phyloP scores from a whole-genome alignment of 2,113 vertebrate genomes.

The Malurus melanocephalus region DNA sequence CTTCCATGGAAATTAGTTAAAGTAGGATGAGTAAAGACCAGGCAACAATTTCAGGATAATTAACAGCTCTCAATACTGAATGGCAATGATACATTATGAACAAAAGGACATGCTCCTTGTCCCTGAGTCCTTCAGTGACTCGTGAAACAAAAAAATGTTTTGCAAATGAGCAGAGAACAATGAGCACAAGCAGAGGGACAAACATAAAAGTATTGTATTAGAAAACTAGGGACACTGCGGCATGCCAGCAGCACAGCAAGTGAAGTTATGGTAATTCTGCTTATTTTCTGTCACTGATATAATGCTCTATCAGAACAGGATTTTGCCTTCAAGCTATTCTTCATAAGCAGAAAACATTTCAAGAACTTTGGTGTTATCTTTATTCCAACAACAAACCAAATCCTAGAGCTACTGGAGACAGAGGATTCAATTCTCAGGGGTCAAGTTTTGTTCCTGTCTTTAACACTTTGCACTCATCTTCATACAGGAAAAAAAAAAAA shows the following conservation, averaged over 20 bases:
- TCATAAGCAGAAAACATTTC: background rate
- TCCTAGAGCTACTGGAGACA: background rate
- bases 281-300: background rate
- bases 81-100: background rate
- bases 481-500: background rate
- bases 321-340: background rate
- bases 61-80: background rate
- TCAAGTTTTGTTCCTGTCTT: background rate
- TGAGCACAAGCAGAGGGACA: background rate
- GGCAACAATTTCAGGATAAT: background rate
- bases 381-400: accelerated
- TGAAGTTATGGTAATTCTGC: background rate
- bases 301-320: background rate
- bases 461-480: background rate
- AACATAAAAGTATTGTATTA: background rate
- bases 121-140: background rate
- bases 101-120: background rate
- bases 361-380: background rate
- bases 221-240: background rate
- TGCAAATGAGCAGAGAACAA: background rate
- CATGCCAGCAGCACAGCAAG: background rate
- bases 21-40: background rate
- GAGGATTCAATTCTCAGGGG: background rate
- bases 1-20: background rate
- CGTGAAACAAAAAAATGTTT: background rate